Evolutionary conservation across 1,140 invertebrate genomes (phyloP).

Genomic region (Nasonia longicornis): DNA sequence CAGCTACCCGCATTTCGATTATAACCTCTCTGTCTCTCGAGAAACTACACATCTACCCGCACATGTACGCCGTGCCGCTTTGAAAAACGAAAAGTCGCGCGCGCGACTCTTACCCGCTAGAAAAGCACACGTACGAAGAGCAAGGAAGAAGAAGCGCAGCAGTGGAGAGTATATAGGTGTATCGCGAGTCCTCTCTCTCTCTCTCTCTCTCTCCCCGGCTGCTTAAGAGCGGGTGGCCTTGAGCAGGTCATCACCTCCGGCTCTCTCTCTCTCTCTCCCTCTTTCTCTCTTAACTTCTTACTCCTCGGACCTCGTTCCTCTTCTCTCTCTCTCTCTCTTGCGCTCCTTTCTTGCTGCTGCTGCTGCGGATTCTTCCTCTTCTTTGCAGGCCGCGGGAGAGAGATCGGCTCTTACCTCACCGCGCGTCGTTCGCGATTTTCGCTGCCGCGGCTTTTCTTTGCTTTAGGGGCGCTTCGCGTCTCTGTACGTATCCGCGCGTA

Average conservation of each 20-base stretch:
- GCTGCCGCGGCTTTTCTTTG: neutral
- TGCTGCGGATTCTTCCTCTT: constrained; percentile 35
- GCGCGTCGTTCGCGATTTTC: constrained; percentile 38
- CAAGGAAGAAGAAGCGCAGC: neutral
- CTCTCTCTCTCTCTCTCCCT: constrained; percentile 15
- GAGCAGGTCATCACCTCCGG: constrained; percentile 65
- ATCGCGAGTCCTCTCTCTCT: neutral
- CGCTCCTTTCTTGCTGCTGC: constrained; percentile 26
- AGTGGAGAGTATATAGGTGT: neutral
- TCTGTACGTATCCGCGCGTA: neutral
- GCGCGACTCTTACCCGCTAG: too few relatives aligned
- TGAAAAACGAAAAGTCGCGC: too few relatives aligned
- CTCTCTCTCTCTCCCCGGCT: neutral
- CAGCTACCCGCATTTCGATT: too few relatives aligned
- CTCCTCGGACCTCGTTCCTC: constrained; percentile 47
- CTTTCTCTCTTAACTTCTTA: constrained; percentile 60
- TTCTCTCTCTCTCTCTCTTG: constrained; percentile 27
- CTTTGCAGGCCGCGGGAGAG: constrained; percentile 9
- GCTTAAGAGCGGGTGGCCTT: constrained; percentile 65
- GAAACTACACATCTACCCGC: too few relatives aligned
- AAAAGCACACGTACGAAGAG: neutral
- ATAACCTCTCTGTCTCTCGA: too few relatives aligned
- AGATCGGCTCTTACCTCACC: constrained; percentile 10
- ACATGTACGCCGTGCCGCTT: too few relatives aligned
- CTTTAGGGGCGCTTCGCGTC: neutral